Percentiles rank a stretch among this genome's conserved stretches.
These are phyloP conservation scores for Hemiscyllium ocellatum DNA, from an alignment of 2,113 vertebrate species.

Conservation along the genomic window DNA sequence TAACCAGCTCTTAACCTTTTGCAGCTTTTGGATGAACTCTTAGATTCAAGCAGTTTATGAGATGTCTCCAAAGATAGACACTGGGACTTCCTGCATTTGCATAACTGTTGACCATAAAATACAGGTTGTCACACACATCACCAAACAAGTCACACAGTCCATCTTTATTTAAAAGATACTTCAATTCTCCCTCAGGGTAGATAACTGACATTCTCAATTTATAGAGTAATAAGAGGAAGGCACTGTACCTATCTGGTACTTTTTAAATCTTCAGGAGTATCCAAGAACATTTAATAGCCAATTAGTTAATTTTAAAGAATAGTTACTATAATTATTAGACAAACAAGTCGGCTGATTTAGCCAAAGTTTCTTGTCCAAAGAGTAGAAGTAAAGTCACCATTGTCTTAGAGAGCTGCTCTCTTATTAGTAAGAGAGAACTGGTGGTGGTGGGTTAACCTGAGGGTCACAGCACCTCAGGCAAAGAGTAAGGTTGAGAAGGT, in stretches of 20 bases:
- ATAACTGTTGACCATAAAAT: constrained; percentile 5
- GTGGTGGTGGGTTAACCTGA: too few species aligned
- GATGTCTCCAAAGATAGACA: neutral
- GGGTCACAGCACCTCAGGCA: too few species aligned
- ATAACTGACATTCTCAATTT: neutral
- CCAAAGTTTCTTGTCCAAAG: neutral
- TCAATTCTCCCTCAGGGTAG: neutral
- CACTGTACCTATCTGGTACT: neutral
- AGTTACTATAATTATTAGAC: neutral
- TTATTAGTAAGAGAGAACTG: too few species aligned
- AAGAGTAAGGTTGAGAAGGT: too few species aligned
- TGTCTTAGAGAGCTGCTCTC: too few species aligned
- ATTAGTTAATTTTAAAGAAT: neutral
- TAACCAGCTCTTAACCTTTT: neutral
- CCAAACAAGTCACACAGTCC: neutral
- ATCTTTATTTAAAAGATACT: neutral
- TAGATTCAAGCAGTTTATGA: neutral
- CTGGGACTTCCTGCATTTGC: neutral
- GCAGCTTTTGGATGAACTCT: neutral
- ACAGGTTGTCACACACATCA: neutral
- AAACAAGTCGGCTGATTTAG: neutral
- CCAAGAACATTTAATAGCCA: neutral
- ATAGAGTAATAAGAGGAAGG: neutral
- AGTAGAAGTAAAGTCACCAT: too few species aligned
- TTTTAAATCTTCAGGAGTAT: neutral